Base-by-base conservation (phyloP, 2,888 invertebrate genomes). In the Pseudanteris insignis region DNA sequence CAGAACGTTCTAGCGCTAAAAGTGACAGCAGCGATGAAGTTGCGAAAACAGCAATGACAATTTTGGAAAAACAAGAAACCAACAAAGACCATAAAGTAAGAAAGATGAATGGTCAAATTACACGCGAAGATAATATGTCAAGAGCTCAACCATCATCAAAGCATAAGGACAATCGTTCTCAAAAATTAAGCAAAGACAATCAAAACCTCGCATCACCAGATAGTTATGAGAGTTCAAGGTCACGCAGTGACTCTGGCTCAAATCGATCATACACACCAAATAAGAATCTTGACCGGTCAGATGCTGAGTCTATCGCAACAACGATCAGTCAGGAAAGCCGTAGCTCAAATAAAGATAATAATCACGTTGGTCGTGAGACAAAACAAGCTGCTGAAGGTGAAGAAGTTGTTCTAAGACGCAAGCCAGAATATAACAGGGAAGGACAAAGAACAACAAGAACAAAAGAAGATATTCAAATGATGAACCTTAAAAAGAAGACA, bases 401-500 rank as follows among this genome's bases (percentile, higher is more conserved):
- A 46, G 87, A 86, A 40, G 91, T 91, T 7, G 87, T 91, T 1
- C 81, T 92, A 14, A 83, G 92, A 29, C 83, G 88, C 61, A 89
- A 88, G 74, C 84, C 83, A 0, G 84, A 84, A 18, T 83, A 83
- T 63, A 79, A 73, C 28, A 66, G 82, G 1, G 79, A 83, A 1
- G 78, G 70, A 0, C 70, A 68, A 1, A 57, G 73, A 25, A 73
- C 63, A 74, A 81, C 74, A 73, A 83, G 86, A 68, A 88, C 90
- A 3, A 92, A 92, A 73, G 91, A 91, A 72, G 91, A 91, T 73
- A 87, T 89, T 64, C 88, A 89, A 71, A 81, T 90, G 71, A 89
- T 89, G 29, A 91, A 92, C 81, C 81, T 92, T 57, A 91, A 92
- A 78, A 91, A 94, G 77, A 96, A 95, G 80, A 97, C 97, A 0